Conservation (phyloP, 2,113 vertebrate genomes). For the Eublepharis macularius region DNA sequence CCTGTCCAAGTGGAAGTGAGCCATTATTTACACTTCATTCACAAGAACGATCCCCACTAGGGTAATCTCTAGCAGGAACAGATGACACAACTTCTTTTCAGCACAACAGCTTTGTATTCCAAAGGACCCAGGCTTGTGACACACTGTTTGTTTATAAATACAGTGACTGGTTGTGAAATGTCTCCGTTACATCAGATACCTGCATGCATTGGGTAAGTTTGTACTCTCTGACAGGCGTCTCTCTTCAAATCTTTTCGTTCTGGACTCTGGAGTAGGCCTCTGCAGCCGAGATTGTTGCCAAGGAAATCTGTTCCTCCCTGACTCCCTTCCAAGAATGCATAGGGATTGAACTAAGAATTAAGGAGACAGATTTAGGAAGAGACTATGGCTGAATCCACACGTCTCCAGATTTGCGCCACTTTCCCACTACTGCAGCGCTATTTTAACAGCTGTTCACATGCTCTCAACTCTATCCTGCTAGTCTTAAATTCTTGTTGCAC, state of each 20-base stretch:
- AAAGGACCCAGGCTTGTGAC: neutral
- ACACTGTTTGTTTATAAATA: neutral
- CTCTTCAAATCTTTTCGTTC: neutral
- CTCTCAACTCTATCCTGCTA: no score
- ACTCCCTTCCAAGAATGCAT: no score
- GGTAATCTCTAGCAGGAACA: neutral
- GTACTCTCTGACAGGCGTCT: neutral
- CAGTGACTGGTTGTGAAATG: neutral
- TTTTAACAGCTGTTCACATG: no score
- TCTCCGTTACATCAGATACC: neutral
- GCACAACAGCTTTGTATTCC: constrained; percentile 11
- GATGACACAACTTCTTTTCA: neutral
- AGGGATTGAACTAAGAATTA: no score
- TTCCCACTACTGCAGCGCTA: no score
- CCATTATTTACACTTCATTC: constrained; percentile 13
- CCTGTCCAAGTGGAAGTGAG: constrained; percentile 9
- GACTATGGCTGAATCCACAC: no score
- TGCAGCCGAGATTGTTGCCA: no score
- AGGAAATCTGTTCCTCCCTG: no score
- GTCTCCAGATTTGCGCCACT: no score
- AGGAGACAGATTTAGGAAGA: no score
- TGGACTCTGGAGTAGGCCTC: neutral
- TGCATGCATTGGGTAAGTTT: neutral
- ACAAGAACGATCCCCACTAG: neutral
- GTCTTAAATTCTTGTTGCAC: no score